phyloP scores from a whole-genome alignment of 2,888 invertebrate genomes.

The Alentia gelatinosa region DNA sequence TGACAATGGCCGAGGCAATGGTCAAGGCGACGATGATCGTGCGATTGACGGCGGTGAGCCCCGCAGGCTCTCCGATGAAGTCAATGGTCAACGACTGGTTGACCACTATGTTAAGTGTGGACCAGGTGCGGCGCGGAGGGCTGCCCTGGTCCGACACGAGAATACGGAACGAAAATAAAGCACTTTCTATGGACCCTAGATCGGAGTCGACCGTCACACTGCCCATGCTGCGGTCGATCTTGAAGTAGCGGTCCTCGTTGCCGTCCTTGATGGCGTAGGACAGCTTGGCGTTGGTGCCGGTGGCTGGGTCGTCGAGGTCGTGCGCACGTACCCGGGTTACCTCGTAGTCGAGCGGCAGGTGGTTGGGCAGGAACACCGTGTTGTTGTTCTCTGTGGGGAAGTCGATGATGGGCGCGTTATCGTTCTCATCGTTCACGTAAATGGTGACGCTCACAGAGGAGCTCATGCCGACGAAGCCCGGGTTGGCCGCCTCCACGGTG shows the following conservation, averaged over 20 bases:
- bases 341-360: slow-evolving; percentile 48
- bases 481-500: slow-evolving; percentile 84
- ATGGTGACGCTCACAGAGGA: slow-evolving; percentile 37
- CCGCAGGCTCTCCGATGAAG: slow-evolving; percentile 2
- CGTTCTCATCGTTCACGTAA: slow-evolving; percentile 48
- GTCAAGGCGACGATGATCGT: slow-evolving; percentile 51
- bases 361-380: slow-evolving; percentile 50
- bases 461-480: slow-evolving; percentile 41
- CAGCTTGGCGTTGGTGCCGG: slow-evolving; percentile 47
- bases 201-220: slow-evolving; percentile 28
- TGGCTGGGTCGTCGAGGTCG: slow-evolving; percentile 50
- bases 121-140: background rate
- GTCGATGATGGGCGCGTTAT: slow-evolving; percentile 49
- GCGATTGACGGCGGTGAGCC: slow-evolving; percentile 4
- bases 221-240: slow-evolving; percentile 2
- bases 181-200: slow-evolving; percentile 1
- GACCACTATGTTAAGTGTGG: slow-evolving; percentile 48
- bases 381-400: slow-evolving; percentile 36
- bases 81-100: slow-evolving; percentile 48
- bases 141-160: slow-evolving; percentile 44
- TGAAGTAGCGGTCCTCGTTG: slow-evolving; percentile 44
- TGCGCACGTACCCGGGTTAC: slow-evolving; percentile 46
- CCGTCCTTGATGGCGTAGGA: slow-evolving; percentile 37
- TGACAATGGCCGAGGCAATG: slow-evolving; percentile 50
- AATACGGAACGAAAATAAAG: slow-evolving; percentile 32